Percentiles rank a stretch among this genome's conserved stretches.
phyloP scores from a whole-genome alignment of 2,113 vertebrate species.

The Donacobius atricapilla region DNA sequence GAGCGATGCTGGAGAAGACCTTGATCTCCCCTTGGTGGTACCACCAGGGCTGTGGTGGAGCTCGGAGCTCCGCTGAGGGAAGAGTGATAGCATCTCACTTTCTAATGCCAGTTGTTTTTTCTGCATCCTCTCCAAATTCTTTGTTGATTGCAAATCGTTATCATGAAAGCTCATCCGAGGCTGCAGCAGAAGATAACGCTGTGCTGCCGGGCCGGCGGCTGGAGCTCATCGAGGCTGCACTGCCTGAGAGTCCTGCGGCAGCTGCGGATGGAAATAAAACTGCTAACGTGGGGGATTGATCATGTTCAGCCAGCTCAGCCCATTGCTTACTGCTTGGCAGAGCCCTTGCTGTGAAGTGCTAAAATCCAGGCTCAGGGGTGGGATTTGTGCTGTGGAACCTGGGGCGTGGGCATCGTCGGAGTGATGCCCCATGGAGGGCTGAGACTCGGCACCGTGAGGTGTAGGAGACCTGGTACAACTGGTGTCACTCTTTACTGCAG shows the following conservation, averaged over 20 bases:
- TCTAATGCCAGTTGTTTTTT: neutral
- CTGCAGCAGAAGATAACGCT: conserved; percentile 16
- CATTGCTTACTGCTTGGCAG: conserved; percentile 4
- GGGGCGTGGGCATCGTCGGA: rapidly evolving
- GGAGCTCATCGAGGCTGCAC: neutral
- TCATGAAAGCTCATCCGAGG: neutral
- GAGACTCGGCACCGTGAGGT: rapidly evolving
- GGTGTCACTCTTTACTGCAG: rapidly evolving
- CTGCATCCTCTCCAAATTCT: neutral
- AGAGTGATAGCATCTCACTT: neutral
- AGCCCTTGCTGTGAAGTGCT: neutral
- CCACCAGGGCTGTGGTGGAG: neutral
- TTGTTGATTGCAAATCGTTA: conserved; percentile 24
- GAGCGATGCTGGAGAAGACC: neutral
- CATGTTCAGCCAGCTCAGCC: neutral
- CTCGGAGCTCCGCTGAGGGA: neutral
- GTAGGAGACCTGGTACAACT: rapidly evolving
- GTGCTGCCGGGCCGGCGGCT: neutral
- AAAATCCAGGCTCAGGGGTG: neutral
- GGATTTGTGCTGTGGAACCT: neutral
- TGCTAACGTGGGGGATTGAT: neutral
- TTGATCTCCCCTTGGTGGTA: neutral
- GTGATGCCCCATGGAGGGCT: neutral
- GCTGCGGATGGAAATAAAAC: conserved; percentile 23
- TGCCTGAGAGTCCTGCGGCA: neutral